Conservation (phyloP, 2,113 vertebrate species). For the Diadophis punctatus region DNA sequence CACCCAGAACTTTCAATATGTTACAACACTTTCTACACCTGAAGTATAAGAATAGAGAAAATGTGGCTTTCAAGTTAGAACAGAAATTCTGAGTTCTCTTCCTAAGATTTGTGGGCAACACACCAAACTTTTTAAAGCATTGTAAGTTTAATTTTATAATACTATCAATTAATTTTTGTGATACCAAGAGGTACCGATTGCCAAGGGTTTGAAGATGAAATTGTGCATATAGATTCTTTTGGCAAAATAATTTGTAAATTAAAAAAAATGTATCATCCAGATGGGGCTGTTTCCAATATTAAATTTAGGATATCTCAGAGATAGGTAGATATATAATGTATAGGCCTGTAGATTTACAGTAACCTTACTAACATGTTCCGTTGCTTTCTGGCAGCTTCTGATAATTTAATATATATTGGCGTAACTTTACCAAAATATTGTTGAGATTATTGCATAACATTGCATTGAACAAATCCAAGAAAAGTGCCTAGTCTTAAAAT, state of each 20-base stretch:
- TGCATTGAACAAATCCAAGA: slow-evolving; percentile 71
- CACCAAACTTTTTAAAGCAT: not conserved
- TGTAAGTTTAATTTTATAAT: not conserved
- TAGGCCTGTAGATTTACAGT: slow-evolving; percentile 36
- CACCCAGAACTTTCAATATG: not conserved
- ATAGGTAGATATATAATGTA: slow-evolving; percentile 23
- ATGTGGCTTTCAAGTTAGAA: slow-evolving; percentile 7
- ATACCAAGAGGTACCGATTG: not conserved
- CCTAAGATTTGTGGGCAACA: not conserved
- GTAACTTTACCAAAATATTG: slow-evolving; percentile 69
- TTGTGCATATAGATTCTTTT: slow-evolving; percentile 10
- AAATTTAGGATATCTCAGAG: slow-evolving; percentile 39
- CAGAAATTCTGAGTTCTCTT: not conserved
- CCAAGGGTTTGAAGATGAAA: not conserved
- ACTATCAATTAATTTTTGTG: not conserved
- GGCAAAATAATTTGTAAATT: slow-evolving; percentile 1
- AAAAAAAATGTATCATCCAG: slow-evolving; percentile 18
- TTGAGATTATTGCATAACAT: slow-evolving; percentile 58
- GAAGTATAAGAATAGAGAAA: not conserved
- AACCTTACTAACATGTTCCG: slow-evolving; percentile 71
- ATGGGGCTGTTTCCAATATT: slow-evolving; percentile 64
- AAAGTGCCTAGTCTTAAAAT: slow-evolving; percentile 74
- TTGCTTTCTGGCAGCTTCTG: slow-evolving; percentile 76
- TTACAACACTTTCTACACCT: slow-evolving; percentile 2
- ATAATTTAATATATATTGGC: slow-evolving; percentile 61